Conservation (phyloP, 2,888 invertebrate species). For the Lithophane leautieri region DNA sequence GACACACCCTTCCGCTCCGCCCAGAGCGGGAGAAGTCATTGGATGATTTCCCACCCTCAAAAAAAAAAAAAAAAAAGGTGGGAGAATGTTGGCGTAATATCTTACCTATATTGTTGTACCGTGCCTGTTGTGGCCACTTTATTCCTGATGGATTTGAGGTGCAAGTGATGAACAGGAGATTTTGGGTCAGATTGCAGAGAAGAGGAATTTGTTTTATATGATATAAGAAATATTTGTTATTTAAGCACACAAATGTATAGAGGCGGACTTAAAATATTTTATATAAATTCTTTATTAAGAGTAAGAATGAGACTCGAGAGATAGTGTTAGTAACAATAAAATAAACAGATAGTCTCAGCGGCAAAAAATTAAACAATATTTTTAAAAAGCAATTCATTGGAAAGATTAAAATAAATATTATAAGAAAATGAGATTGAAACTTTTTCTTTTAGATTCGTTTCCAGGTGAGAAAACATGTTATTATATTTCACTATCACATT, state of each 20-base stretch:
- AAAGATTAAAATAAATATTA: not conserved
- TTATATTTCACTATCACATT: not conserved
- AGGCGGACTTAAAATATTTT: not conserved
- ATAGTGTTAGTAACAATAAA: too few relatives aligned
- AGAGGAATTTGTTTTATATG: not conserved
- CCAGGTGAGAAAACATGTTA: not conserved
- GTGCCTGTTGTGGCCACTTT: conserved; percentile 57
- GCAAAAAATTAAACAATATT: not conserved
- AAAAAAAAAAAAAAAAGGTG: too few relatives aligned
- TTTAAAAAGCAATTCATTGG: not conserved
- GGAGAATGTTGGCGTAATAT: conserved; percentile 50
- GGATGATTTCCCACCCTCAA: too few relatives aligned
- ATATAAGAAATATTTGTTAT: not conserved
- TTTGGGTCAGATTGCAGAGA: not conserved
- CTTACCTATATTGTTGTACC: conserved; percentile 56
- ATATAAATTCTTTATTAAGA: too few relatives aligned
- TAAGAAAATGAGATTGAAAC: not conserved
- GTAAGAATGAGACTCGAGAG: too few relatives aligned
- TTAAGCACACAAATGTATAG: too few relatives aligned
- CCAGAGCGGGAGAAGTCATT: too few relatives aligned
- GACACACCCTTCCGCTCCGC: too few relatives aligned
- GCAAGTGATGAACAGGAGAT: conserved; percentile 5
- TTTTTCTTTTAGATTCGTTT: not conserved
- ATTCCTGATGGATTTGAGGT: conserved; percentile 35
- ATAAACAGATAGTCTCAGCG: not conserved